Evolutionary conservation across 1,140 invertebrate genomes (phyloP), one percentile per base, ranked within the genome.

Genomic region (Oreohelix idahoensis): DNA sequence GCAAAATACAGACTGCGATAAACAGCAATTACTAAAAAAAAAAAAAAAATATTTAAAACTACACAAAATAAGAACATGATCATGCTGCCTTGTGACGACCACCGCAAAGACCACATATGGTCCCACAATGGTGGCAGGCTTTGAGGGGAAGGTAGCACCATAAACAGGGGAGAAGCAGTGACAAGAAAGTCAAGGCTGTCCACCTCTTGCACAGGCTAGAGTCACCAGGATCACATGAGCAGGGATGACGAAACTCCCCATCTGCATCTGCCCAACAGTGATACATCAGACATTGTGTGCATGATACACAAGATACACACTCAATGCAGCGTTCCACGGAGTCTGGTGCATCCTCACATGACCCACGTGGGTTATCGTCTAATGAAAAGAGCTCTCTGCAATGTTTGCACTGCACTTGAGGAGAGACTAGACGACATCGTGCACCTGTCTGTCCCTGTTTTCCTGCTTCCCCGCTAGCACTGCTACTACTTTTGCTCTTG

Each of bases 111-210:
- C 95, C 95, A 88, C 96, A 96, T 10, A 94, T 93, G 79, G 96
- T 94, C 69, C 96, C 96, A 87, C 96, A 96, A 93, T 94, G 94
- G 93, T 98, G 97, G 89, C 96, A 96, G 84, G 96, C 95, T 85
- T 95, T 95, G 35, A 97, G 94, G 58, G 96, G 97, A 87, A 96
- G 95, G 93, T 98, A 98, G 93, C 97, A 97, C 95, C 97, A 98
- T 81, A 98, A 94, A 93, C 97, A 98, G 82, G 97, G 97, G 89
- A 98, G 95, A 87, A 98, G 93, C 79, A 98, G 92, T 53, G 96
- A 97, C 58, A 98, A 94, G 81, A 98, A 93, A 26, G 96, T 95
- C 87, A 98, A 93, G 83, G 96, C 96, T 84, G 97, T 91, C 97
- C 97, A 98, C 74, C 92, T 92, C 78, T 89, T 90, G 87, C 91